Conservation (phyloP, 2,113 vertebrate species). For the Microtus oregoni region DNA sequence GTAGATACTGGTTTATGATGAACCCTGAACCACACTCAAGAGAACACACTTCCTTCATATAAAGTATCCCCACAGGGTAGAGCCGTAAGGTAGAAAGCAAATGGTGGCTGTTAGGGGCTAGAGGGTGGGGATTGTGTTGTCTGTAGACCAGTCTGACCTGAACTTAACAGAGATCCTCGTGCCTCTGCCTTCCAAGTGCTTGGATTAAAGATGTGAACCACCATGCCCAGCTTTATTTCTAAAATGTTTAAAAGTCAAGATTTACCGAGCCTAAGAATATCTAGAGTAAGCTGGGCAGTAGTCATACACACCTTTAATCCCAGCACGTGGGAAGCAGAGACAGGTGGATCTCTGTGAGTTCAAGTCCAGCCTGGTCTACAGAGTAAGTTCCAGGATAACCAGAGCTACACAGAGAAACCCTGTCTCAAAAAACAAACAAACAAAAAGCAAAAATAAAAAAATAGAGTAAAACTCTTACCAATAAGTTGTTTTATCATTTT, state of each 20-base stretch:
- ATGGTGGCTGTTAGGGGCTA: neutral
- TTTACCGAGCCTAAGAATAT: neutral
- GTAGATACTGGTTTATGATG: neutral
- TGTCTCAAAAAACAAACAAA: neutral
- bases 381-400: too few relatives aligned
- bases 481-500: constrained; percentile 23
- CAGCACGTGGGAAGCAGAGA: too few relatives aligned
- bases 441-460: too few relatives aligned
- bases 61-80: neutral
- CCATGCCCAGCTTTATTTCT: neutral
- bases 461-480: neutral
- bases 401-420: too few relatives aligned
- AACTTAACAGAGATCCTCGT: neutral
- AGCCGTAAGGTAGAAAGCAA: neutral
- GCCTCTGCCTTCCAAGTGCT: neutral
- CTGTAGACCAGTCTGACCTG: neutral
- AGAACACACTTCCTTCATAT: neutral
- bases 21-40: neutral
- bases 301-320: too few relatives aligned
- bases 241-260: neutral
- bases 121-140: neutral
- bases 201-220: neutral
- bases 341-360: too few relatives aligned
- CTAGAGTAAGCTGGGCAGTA: neutral
- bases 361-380: too few relatives aligned